Evolutionary conservation across 2,888 invertebrate genomes (phyloP), one percentile per base, ranked within the genome.

Genomic region (Diarsia dahlii): DNA sequence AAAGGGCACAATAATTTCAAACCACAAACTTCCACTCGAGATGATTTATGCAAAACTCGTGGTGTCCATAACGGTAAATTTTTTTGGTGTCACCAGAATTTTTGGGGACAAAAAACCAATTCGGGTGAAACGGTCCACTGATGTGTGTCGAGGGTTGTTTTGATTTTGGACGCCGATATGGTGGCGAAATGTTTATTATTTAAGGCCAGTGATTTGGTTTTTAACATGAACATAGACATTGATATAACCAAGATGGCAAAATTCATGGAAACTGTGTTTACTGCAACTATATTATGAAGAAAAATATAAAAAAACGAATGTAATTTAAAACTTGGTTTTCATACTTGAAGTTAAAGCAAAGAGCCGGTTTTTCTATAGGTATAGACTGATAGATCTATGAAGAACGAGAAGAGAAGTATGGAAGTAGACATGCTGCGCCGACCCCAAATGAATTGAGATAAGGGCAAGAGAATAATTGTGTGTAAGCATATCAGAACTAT

Each of bases 1-100:
- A 89, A 91, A 89, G 88, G 89, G 85, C 83, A 88, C 86, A 88
- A 90, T 84, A 86, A 89, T 89, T 88, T 75, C 34, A 54, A 86
- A 88, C 84, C 78, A 80, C 86, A 85, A 88, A 82, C 88, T 80
- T 80, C 92, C 93, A 93, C 95, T 95, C 87, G 91, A 94, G 86
- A 94, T 95, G 95, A 96, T 95, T 95, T 95, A 95, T 94, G 95
- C 95, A 94, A 93, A 92, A 89, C 91, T 90, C 90, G 93, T 87
- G 91, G 91, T 92, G 91, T 91, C 92, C 93, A 92, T 95, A 95
- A 95, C 95, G 95, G 95, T 93, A 92, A 81, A 86, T 89, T 92
- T 93, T 94, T 92, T 89, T 85, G 87, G 80, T 77, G 80, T 85
- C 84, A 76, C 87, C 73, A 82, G 85, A 90, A 88, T 86, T 88